phyloP scores from a whole-genome alignment of 1,140 invertebrate genomes.

The Drosophila biarmipes region DNA sequence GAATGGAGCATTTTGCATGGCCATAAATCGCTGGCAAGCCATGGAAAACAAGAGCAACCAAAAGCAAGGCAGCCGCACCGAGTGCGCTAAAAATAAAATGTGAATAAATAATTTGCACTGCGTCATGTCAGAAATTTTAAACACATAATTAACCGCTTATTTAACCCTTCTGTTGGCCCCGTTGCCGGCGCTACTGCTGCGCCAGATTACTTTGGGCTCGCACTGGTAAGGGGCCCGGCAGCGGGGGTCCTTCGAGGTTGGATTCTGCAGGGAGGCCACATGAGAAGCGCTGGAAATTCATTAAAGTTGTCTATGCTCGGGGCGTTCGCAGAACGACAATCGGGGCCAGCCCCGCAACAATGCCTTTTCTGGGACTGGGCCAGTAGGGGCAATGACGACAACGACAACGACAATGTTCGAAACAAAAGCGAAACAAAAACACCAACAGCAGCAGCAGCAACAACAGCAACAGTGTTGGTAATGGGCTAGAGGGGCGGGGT shows the following conservation, averaged over 20 bases:
- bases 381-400: conserved; percentile 76
- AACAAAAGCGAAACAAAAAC: conserved; percentile 77
- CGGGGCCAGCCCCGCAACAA: conserved; percentile 73
- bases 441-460: conserved; percentile 63
- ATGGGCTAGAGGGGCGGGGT: conserved; percentile 12
- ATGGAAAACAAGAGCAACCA: conserved; percentile 11
- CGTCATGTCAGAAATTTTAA: conserved; percentile 83
- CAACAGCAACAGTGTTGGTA: conserved; percentile 40
- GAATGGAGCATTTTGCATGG: conserved; percentile 53
- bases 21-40: conserved; percentile 59
- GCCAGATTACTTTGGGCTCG: conserved; percentile 63
- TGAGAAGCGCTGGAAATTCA: conserved; percentile 67
- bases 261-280: conserved; percentile 39
- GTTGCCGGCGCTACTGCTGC: conserved; percentile 31
- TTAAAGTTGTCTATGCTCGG: conserved; percentile 81
- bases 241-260: conserved; percentile 7
- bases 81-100: conserved; percentile 77
- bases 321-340: conserved; percentile 80
- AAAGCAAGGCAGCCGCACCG: conserved; percentile 18
- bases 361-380: conserved; percentile 52
- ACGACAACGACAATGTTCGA: conserved; percentile 70
- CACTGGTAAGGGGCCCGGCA: conserved; percentile 11
- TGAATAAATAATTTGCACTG: conserved; percentile 82
- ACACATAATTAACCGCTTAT: conserved; percentile 84
- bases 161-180: conserved; percentile 72